Base-by-base conservation (phyloP, 2,888 invertebrate species). In the Leuctra nigra region DNA sequence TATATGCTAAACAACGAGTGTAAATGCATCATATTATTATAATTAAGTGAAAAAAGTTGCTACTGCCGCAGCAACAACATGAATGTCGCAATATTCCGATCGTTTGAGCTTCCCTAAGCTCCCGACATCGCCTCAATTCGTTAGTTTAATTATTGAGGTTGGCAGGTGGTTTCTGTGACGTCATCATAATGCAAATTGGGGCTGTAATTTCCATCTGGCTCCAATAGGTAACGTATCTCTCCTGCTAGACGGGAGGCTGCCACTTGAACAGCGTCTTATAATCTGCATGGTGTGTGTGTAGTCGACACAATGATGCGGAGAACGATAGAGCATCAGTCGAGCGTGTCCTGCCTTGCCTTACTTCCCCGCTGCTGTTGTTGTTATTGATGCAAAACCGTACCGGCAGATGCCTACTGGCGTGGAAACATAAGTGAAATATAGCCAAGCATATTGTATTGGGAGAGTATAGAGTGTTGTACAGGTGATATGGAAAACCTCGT, bases 131-230 rank as follows among this genome's bases (percentile, higher is more conserved):
- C 23, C n/a, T 44, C 44, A n/a, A 50, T 50, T 50, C 33, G 35
- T 29, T 13, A 33, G 50, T 29, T 50, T 50, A 50, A 50, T 50
- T 50, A 50, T 50, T 50, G 50, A 50, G 50, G 35, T 33, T 50
- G 35, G 50, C 50, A 50, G 50, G 50, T 50, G 33, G 50, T 29
- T 50, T 50, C 18, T 50, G 29, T 33, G 33, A 39, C 57, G 53
- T 57, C 53, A 57, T 57, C 53, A 46, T 41, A 41, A 57, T 57
- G 57, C 57, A 57, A 57, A 57, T 57, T 53, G 57, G 46, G 57
- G 46, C 25, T 35, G 53, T 57, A 57, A 53, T 53, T 57, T 57
- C 53, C 53, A 53, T 57, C 53, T 50, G 50, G 50, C 35, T 50
- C 20, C 35, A 50, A 29, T 48, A 33, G 48, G 25, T 25, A n/a